Percentiles rank a stretch among this genome's conserved stretches.
Evolutionary conservation across 37 sponge, comb jelly and placozoan species (phyloP).

Genomic region (Ephydatia muelleri): DNA sequence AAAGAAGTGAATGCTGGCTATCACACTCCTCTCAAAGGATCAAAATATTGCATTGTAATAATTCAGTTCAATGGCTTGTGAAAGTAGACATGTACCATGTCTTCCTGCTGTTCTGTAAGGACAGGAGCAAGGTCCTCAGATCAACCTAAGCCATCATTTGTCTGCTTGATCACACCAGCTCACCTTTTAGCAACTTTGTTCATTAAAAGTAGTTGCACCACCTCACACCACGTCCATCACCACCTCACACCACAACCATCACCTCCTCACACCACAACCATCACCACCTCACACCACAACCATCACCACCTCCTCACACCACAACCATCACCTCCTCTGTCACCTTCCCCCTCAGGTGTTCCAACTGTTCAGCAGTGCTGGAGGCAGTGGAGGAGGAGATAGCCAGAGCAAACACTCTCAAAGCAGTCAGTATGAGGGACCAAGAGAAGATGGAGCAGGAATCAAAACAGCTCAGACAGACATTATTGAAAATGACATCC

Average conservation of each 20-base stretch:
- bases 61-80: no score
- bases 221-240: not conserved
- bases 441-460: constrained; percentile 54
- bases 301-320: not conserved
- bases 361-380: constrained; percentile 62
- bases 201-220: not conserved
- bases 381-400: constrained; percentile 62
- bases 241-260: not conserved
- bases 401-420: constrained; percentile 53
- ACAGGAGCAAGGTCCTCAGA: no score
- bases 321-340: not conserved
- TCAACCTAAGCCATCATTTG: no score
- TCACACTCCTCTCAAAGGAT: no score
- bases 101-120: no score
- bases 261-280: not conserved
- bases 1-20: no score
- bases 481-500: constrained; percentile 16
- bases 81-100: no score
- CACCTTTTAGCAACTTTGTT: no score
- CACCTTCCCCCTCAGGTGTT: constrained; percentile 42
- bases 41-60: no score
- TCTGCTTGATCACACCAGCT: no score
- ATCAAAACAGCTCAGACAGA: constrained; percentile 40
- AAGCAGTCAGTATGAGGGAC: constrained; percentile 17
- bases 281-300: not conserved